phyloP scores from a whole-genome alignment of 2,113 vertebrate genomes.

The Melanocharis versteri region DNA sequence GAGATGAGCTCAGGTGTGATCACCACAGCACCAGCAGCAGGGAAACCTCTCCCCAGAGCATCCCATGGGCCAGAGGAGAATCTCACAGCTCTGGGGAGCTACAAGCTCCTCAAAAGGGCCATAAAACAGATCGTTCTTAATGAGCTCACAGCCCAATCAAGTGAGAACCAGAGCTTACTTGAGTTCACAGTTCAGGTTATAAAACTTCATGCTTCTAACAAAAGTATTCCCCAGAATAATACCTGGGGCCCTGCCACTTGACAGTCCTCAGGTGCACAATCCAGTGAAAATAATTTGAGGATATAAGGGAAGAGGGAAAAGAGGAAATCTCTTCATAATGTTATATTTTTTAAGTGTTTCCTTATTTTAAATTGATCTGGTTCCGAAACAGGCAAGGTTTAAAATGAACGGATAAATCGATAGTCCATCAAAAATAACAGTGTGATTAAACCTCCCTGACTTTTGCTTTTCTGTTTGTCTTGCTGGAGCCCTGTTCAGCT shows the following conservation, averaged over 20 bases:
- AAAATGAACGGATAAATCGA: not conserved
- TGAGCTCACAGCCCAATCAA: not conserved
- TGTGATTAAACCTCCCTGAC: not conserved
- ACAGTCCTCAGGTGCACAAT: not conserved
- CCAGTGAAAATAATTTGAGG: not conserved
- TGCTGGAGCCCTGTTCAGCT: not conserved
- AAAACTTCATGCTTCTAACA: not conserved
- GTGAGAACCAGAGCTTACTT: not conserved
- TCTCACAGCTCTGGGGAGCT: not conserved
- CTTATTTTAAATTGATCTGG: not conserved
- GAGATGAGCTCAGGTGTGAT: fast-evolving
- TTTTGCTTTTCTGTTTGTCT: not conserved
- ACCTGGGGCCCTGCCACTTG: not conserved
- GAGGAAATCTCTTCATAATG: not conserved
- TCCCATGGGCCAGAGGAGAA: not conserved
- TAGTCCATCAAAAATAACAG: not conserved
- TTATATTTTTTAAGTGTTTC: not conserved
- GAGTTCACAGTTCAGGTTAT: not conserved
- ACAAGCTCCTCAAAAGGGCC: not conserved
- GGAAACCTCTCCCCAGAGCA: not conserved
- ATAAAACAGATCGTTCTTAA: not conserved
- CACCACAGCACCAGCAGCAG: not conserved
- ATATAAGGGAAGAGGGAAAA: not conserved
- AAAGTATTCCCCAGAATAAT: not conserved
- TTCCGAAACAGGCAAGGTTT: not conserved